phyloP scores from a whole-genome alignment of 2,888 invertebrate genomes.

The Andrena hattorfiana region DNA sequence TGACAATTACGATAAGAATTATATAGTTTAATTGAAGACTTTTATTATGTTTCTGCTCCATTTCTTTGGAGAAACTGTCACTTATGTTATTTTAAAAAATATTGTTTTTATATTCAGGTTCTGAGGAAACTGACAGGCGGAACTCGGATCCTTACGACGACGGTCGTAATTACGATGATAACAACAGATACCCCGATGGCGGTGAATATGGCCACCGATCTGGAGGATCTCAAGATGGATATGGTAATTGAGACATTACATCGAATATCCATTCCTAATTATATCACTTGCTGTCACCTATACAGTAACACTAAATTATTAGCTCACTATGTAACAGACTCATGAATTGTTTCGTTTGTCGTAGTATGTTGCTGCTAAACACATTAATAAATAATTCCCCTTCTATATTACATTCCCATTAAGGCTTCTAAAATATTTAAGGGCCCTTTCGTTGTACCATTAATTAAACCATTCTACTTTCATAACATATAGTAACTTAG shows the following conservation, averaged over 20 bases:
- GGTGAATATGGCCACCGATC: conserved; percentile 45
- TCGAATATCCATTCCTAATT: background rate
- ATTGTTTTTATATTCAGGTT: conserved; percentile 27
- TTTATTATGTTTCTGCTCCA: too few species aligned
- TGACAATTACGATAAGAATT: too few species aligned
- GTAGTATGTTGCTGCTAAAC: background rate
- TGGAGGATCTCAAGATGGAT: conserved; percentile 25
- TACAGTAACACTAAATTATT: background rate
- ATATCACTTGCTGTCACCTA: background rate
- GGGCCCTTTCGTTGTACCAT: background rate
- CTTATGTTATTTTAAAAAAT: too few species aligned
- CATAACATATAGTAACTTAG: too few species aligned
- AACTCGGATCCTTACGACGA: conserved; percentile 32
- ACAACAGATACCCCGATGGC: conserved; percentile 29
- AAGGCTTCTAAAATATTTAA: background rate
- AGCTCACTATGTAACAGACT: background rate
- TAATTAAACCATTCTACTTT: background rate
- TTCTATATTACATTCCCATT: background rate
- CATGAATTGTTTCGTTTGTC: background rate
- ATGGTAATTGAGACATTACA: conserved; percentile 45
- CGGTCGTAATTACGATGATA: conserved; percentile 34
- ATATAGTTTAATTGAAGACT: too few species aligned
- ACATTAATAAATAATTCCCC: background rate
- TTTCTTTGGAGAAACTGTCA: background rate
- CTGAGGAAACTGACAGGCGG: conserved; percentile 55